Conservation (phyloP, 2,888 invertebrate genomes). For the Rutpela maculata region DNA sequence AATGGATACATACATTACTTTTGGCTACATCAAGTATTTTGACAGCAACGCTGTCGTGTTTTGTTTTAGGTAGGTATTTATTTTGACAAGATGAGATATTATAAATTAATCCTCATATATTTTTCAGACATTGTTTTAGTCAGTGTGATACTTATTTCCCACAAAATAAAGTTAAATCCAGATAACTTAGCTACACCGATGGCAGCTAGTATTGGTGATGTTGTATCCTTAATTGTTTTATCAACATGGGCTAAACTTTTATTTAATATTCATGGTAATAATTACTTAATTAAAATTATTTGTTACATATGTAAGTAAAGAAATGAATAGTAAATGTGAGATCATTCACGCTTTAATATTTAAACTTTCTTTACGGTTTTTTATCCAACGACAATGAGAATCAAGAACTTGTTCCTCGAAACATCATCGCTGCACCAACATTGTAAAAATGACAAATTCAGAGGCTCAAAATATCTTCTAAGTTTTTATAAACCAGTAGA, state of each 20-base stretch:
- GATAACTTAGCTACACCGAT: constrained; percentile 98
- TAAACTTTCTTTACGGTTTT: too few species aligned
- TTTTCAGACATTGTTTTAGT: constrained; percentile 90
- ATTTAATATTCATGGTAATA: constrained; percentile 81
- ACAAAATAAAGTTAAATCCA: constrained; percentile 91
- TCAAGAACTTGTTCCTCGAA: too few species aligned
- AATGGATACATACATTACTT: constrained; percentile 84
- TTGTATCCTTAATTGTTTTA: constrained; percentile 91
- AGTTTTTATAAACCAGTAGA: too few species aligned
- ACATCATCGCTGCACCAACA: too few species aligned
- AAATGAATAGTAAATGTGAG: too few species aligned
- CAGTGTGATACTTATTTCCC: constrained; percentile 89
- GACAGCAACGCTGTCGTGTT: constrained; percentile 94
- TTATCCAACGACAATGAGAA: too few species aligned
- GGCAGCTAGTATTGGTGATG: constrained; percentile 96
- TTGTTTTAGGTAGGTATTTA: constrained; percentile 84
- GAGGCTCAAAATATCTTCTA: neutral
- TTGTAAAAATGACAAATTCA: neutral
- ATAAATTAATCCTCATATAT: neutral
- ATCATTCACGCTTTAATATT: too few species aligned
- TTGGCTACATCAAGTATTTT: constrained; percentile 89
- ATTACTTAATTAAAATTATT: constrained; percentile 31
- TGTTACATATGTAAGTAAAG: constrained; percentile 15
- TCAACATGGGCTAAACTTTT: constrained; percentile 88
- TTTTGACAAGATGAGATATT: neutral